A percentile compares a stretch with the other conserved stretches of the same genome.
Conservation (phyloP, 2,113 vertebrate species). For the Perca flavescens region DNA sequence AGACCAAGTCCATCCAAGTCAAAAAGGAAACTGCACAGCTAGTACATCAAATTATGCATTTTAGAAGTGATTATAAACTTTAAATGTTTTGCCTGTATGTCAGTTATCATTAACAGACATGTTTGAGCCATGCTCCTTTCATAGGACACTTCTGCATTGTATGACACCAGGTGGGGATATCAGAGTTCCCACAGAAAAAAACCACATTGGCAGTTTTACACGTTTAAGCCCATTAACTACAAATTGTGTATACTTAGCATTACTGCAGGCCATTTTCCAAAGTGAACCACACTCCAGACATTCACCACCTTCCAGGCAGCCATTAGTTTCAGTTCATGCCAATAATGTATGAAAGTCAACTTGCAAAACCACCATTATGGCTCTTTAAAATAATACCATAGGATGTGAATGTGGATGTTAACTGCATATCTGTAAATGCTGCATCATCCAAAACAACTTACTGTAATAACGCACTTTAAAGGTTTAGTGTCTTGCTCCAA, state of each 20-base stretch:
- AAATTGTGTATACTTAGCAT: slow-evolving; percentile 57
- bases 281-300: slow-evolving; percentile 26
- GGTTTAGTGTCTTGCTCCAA: not conserved
- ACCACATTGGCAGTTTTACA: slow-evolving; percentile 39
- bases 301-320: slow-evolving; percentile 42
- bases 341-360: slow-evolving; percentile 38
- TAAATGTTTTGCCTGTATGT: not conserved
- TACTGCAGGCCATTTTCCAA: slow-evolving; percentile 44
- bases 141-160: not conserved
- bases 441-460: slow-evolving; percentile 1
- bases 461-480: not conserved
- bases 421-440: slow-evolving; percentile 5
- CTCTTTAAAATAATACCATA: slow-evolving; percentile 19
- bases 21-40: slow-evolving; percentile 13
- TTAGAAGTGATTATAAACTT: slow-evolving; percentile 6
- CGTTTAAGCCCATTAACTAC: slow-evolving; percentile 51
- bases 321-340: slow-evolving; percentile 24
- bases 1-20: not conserved
- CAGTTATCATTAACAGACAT: not conserved
- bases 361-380: slow-evolving; percentile 31
- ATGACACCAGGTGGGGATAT: slow-evolving; percentile 42
- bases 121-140: not conserved
- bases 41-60: not conserved
- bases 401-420: not conserved
- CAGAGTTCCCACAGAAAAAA: slow-evolving; percentile 29